Evolutionary conservation across 2,113 vertebrate genomes (phyloP).

Genomic region (Corvus cornix): DNA sequence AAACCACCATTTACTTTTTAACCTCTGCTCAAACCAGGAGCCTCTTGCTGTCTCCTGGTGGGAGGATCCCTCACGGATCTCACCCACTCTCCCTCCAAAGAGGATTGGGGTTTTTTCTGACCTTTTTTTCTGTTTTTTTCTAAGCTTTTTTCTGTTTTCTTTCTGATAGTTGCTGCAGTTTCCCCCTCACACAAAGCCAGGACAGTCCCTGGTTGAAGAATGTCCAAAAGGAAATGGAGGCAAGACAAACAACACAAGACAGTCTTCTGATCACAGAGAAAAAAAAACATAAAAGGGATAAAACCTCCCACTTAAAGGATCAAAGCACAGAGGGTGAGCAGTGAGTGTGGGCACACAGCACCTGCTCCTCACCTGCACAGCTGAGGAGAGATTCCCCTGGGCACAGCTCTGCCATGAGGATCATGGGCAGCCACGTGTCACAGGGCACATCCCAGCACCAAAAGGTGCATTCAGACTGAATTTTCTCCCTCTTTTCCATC

Average conservation of each 20-base stretch:
- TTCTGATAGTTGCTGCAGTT: background rate
- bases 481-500: background rate
- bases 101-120: background rate
- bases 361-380: background rate
- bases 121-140: background rate
- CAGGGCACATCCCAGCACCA: background rate
- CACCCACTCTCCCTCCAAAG: background rate
- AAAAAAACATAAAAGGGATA: background rate
- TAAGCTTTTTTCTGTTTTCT: background rate
- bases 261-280: background rate
- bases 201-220: background rate
- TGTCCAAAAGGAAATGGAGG: background rate
- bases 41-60: background rate
- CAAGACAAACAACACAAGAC: background rate
- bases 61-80: rapidly evolving
- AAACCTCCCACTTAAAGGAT: background rate
- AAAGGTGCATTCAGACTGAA: background rate
- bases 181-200: background rate
- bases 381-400: rapidly evolving
- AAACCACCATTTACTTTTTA: background rate
- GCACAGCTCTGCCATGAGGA: background rate
- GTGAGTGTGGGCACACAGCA: background rate
- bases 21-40: background rate
- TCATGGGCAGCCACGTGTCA: rapidly evolving
- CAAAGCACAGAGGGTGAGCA: background rate